Evolutionary conservation across 2,113 vertebrate genomes (phyloP).

Genomic region (Spea multiplicata): DNA sequence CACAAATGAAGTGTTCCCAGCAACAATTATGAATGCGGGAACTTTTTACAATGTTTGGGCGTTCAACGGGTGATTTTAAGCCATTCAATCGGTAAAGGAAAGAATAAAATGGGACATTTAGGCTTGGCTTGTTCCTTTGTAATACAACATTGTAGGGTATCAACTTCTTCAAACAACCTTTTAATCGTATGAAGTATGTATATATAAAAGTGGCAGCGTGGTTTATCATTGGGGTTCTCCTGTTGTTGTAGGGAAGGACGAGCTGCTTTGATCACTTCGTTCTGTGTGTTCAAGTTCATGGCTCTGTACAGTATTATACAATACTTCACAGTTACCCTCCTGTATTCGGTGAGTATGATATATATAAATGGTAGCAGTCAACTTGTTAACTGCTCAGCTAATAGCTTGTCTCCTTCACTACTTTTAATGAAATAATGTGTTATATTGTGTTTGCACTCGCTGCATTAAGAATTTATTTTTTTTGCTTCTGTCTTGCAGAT

Average conservation of each 20-base stretch:
- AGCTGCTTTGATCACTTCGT: slow-evolving; percentile 94
- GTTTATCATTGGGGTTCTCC: background rate
- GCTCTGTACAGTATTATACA: slow-evolving; percentile 98
- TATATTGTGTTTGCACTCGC: background rate
- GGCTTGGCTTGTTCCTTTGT: no score
- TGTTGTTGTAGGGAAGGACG: slow-evolving; percentile 84
- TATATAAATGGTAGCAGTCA: no score
- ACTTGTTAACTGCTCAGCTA: no score
- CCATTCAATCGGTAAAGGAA: no score
- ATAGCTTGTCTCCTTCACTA: no score
- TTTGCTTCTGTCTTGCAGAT: slow-evolving; percentile 68
- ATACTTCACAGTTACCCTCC: slow-evolving; percentile 91
- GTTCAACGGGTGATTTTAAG: no score
- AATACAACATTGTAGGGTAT: no score
- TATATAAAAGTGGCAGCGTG: background rate
- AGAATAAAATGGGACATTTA: no score
- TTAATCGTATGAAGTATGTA: background rate
- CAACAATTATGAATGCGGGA: no score
- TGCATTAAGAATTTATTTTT: background rate
- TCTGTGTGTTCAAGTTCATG: slow-evolving; percentile 99
- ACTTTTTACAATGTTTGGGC: no score
- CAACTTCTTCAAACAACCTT: no score
- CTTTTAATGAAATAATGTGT: background rate
- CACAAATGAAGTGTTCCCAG: no score
- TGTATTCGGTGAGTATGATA: slow-evolving; percentile 85